Evolutionary conservation across 2,797 vertebrate species (phyloP), one percentile per base, ranked within the genome.

Genomic region (Denticeps clupeoides): DNA sequence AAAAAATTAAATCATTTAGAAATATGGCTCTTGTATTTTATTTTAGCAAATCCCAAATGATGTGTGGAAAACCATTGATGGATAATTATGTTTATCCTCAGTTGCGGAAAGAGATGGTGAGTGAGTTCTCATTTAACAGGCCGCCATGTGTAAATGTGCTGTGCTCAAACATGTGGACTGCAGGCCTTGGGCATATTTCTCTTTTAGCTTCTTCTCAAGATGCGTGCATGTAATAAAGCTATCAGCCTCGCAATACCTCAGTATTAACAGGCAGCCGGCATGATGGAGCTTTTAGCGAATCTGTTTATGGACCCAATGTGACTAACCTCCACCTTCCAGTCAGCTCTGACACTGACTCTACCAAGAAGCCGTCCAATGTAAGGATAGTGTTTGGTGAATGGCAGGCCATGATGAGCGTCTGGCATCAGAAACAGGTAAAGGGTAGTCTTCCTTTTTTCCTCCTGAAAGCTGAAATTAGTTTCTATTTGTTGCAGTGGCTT

Each of bases 211-310:
- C 56, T 59, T 63, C 40, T 33, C 53, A 42, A 70, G 71, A 75
- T 73, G 63, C 72, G 65, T 58, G 61, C 55, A 51, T 49, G 63
- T 64, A 70, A 80, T 80, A 75, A 77, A 73, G 62, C 64, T 64
- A 71, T 73, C 68, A 71, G 24, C 51, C 42, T 7, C 44, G 40
- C 63, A 58, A 70, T 72, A 52, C 60, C 51, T 77, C 69, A 73
- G 24, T 49, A 47, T 67, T 3, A 13, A 54, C 53, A 67, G 65
- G 60, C 64, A 77, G 69, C 28, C 49, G 33, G 38, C 60, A 44
- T 63, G 71, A 79, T 58, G 69, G 47, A 45, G 9, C 26, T 64
- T 27, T 41, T 18, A 9, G 38, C 4, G 13, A 16, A 7, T 16
- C 4, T 4, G 8, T 7, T 11, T 9, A 16, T 11, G 4, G 18